Evolutionary conservation across 2,797 vertebrate genomes (phyloP).

Genomic region (Paramormyrops hopkinsi): DNA sequence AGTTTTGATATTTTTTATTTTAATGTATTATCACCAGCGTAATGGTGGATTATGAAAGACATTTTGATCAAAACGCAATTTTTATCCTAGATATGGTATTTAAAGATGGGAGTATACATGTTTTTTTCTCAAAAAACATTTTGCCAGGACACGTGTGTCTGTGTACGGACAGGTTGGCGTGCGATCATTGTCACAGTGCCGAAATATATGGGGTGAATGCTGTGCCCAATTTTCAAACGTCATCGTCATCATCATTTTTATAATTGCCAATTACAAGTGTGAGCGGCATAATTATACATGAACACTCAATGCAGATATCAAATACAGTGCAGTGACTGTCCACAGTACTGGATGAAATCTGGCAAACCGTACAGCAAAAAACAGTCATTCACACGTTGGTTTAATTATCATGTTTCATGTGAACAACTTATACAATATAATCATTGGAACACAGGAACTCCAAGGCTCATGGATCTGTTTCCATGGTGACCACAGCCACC

Average conservation of each 20-base stretch:
- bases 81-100: neutral
- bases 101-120: neutral
- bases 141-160: neutral
- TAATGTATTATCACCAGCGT: neutral
- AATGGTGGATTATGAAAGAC: neutral
- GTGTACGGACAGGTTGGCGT: neutral
- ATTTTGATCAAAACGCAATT: neutral
- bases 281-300: neutral
- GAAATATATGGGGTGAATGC: neutral
- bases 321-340: neutral
- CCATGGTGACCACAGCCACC: neutral
- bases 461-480: neutral
- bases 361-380: neutral
- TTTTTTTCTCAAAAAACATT: neutral
- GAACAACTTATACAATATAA: slow-evolving; percentile 8
- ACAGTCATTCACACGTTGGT: neutral
- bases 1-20: neutral
- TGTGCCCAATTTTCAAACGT: neutral
- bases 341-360: neutral
- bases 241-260: neutral
- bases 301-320: neutral
- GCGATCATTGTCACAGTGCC: neutral
- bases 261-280: slow-evolving; percentile 1
- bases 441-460: neutral
- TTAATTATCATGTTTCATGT: slow-evolving; percentile 1